Evolutionary conservation across 2,888 invertebrate species (phyloP), one percentile per base, ranked within the genome.

Genomic region (Nomada ruficornis): DNA sequence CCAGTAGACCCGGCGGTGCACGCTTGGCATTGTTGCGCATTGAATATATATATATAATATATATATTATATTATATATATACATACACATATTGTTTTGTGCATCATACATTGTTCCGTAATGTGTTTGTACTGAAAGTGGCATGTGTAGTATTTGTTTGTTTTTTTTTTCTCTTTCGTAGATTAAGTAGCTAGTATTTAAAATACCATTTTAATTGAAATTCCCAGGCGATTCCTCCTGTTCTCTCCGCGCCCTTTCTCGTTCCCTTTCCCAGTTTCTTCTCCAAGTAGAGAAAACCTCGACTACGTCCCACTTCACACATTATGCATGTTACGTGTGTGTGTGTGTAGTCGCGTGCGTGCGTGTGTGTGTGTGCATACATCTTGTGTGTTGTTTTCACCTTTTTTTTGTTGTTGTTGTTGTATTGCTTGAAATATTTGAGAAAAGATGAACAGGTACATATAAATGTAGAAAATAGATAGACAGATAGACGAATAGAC

Each of bases 141-240:
- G 92, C 92, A 90, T 91, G 92, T 85, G 89, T 90, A 92, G 91
- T 89, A 82, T 83, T 88, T 82, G 83, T 85, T 85, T 86, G 83
- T 84, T 82, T 81, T 65, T 82, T 78, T 81, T 70, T 81, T 71
- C 67, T 54, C 67, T 82, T 72, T 81, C 76, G 75, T 90, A 86
- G 88, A 87, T 88, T 91, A 91, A 91, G 89, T 89, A 89, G 88
- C 81, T 86, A 85, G 88, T 90, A 89, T 84, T 89, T 91, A 88
- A 83, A 80, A 81, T 80, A 82, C 79, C 79, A 69, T 80, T 74
- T 86, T 83, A 84, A 83, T 86, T 80, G 87, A 82, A 60, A 77
- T 72, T 84, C 78, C 81, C 68, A 69, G 42, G 44, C 68, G 54
- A 60, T 67, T 47, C 63, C 47, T n/a, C 57, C 62, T 63, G n/a